A percentile compares a stretch with the other conserved stretches of the same genome.
phyloP scores from a whole-genome alignment of 2,888 invertebrate species.

The Parelbella ahira region DNA sequence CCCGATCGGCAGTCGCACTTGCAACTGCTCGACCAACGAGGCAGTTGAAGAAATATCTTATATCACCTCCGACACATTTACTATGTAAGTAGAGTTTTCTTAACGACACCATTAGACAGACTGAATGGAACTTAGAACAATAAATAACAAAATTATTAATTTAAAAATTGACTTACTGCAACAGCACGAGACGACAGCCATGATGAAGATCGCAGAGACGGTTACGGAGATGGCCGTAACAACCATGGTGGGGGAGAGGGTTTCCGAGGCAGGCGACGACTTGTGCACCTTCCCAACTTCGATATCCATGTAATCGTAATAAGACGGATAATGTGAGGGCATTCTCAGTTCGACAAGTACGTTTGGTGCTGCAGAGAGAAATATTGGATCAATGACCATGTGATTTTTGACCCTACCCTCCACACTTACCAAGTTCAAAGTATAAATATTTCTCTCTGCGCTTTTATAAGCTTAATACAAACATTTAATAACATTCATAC shows the following conservation, averaged over 20 bases:
- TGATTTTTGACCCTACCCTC: slow-evolving; percentile 5
- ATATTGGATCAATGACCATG: slow-evolving; percentile 11
- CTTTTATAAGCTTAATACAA: slow-evolving; percentile 6
- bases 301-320: slow-evolving; percentile 60
- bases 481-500: neutral
- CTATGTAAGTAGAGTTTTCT: too few species aligned
- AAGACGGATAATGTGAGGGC: slow-evolving; percentile 61
- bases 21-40: too few species aligned
- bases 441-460: slow-evolving; percentile 19
- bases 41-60: too few species aligned
- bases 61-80: too few species aligned
- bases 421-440: slow-evolving; percentile 7
- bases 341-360: slow-evolving; percentile 49
- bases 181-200: slow-evolving; percentile 38
- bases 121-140: too few species aligned
- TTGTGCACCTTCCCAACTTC: slow-evolving; percentile 35
- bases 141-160: too few species aligned
- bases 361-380: slow-evolving; percentile 48
- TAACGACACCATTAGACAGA: too few species aligned
- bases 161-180: too few species aligned
- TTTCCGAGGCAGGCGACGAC: slow-evolving; percentile 45
- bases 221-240: slow-evolving; percentile 38
- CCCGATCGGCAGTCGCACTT: too few species aligned
- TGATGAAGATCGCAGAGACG: slow-evolving; percentile 38
- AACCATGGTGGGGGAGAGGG: too few species aligned